Evolutionary conservation across 1,140 invertebrate genomes (phyloP), one percentile per base, ranked within the genome.

Genomic region (Drosophila repleta): DNA sequence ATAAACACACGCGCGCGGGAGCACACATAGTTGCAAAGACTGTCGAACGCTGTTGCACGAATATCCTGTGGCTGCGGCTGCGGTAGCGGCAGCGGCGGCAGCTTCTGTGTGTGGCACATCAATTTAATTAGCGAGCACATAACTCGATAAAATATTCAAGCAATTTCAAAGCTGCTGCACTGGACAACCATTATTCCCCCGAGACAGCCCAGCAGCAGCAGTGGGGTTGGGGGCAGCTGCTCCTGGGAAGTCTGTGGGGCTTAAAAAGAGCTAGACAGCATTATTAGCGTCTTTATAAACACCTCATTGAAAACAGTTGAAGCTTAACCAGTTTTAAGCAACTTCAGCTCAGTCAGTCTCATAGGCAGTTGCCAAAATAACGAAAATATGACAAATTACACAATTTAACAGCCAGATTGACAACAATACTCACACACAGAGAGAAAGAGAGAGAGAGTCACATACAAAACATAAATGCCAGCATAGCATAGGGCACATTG

Each of bases 101-200:
- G 41, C 32, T 72, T 56, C 61, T 76, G 61, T 75, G 71, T 74
- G 65, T 88, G 84, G 78, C 84, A 79, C 79, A 77, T 87, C 84
- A 88, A 88, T 88, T 88, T 88, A 88, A 88, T 88, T 88, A 88
- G 84, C 84, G 79, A 71, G 84, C 69, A 58, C 82, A 88, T 88
- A 89, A 76, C 84, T 88, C 66, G 57, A 89, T 88, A 76, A 88
- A 88, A 88, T 88, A 88, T 88, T 89, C 79, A 88, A 79, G 75
- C 74, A 89, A 79, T 89, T 80, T 84, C 61, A 56, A 46, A 71
- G 60, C 45, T 37, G 39, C 64, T 55, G 29, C 21, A 64, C 69
- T 68, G 70, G 64, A 73, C 70, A 73, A 49, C 55, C 60, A 61
- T 48, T 73, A 58, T 57, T 26, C 46, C 53, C 68, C 15, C 18